Evolutionary conservation across 2,888 invertebrate species (phyloP), one percentile per base, ranked within the genome.

Genomic region (Ametastegia equiseti): DNA sequence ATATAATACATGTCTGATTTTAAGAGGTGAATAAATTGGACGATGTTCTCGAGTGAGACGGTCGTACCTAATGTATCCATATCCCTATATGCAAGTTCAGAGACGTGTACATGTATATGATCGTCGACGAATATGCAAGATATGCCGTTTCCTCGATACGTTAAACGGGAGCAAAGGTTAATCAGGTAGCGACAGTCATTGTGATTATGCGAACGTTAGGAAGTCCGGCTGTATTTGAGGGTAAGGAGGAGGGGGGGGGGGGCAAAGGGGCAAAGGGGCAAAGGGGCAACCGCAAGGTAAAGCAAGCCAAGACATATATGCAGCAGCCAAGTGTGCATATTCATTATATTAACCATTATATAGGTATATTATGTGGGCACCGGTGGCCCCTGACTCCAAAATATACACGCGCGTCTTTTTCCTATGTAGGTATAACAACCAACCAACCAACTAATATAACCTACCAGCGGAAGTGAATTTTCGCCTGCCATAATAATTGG

Each of bases 121-220:
- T n/a, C n/a, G n/a, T n/a, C n/a, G n/a, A n/a, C n/a, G n/a, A n/a
- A 9, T 39, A 39, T 15, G 39, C 69, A 69, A n/a, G 2, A 30
- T n/a, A 19, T 11, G 27, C 3, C 69, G 73, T 73, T 73, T 73
- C 73, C 54, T 73, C 23, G 5, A 54, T 47, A 36, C 6, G 11
- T 42, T 45, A 33, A 23, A 19, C n/a, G 33, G 54, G 36, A 75
- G 50, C 54, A 75, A 75, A 75, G 75, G 75, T 75, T 75, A 75
- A 75, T 75, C 75, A 75, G 54, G 75, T 33, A 50, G 23, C 50
- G 11, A 75, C n/a, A 6, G 36, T 50, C 50, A 75, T 75, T 75
- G 75, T 75, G 75, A 75, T 19, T 75, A 75, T 75, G 75, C 75
- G 36, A 54, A 33, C 36, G 54, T 39, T 39, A 67, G 65, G 65